Evolutionary conservation across 2,797 vertebrate genomes (phyloP), one percentile per base, ranked within the genome.

Genomic region (Phoebastria nigripes): DNA sequence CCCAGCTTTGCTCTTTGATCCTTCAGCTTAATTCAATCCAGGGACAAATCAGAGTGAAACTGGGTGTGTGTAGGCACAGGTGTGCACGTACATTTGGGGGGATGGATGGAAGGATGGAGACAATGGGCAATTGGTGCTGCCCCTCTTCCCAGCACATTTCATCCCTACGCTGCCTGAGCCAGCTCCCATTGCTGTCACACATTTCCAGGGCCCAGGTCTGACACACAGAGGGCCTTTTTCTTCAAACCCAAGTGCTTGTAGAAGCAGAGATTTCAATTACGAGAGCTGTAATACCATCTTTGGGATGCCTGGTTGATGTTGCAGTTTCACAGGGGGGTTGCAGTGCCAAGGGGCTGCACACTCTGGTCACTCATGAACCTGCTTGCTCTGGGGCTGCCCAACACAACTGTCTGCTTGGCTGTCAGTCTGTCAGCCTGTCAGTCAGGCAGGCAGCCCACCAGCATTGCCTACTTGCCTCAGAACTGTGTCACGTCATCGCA

Each of bases 1-100:
- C 82, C 66, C 77, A 79, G 51, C 67, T 85, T 54, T 63, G 62
- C 83, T 87, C 96, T 96, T 95, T 95, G 91, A 94, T 96, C 90
- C 76, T 95, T 54, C 49, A 58, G 41, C 62, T 87, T 94, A 93
- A 96, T 93, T 78, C 63, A 95, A 74, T 95, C 83, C 67, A 24
- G 83, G 18, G 70, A n/a, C 63, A 96, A 49, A 87, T 77, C 71
- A 85, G 55, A 93, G 70, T 3, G 20, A 84, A 62, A 29, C 15
- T 79, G 86, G 88, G 73, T 47, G 88, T 88, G 69, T 41, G 87
- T 58, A 51, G 49, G 63, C 82, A 62, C 73, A 91, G 73, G 51
- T 52, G 92, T 67, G 88, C 91, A 82, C 5, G 10, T 59, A 28
- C 1, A 0, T 59, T 41, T 47, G 73, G 65, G 83, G 81, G 63